Conservation (phyloP, 2,797 vertebrate species). For the Sitta carolinensis region DNA sequence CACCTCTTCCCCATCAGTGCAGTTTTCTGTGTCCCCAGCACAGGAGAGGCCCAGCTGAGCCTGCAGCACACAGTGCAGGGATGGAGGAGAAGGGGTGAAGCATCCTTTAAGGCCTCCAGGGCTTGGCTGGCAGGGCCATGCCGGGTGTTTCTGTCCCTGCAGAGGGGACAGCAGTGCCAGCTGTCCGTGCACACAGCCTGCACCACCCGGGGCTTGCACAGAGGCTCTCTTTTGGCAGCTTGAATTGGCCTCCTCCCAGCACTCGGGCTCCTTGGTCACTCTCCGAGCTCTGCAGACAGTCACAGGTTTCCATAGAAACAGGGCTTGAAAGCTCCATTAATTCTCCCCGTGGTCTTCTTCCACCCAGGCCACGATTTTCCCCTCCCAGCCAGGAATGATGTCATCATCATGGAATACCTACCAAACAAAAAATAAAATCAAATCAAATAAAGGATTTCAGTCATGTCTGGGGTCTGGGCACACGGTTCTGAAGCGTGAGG, state of each 20-base stretch:
- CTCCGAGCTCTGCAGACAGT: conserved; percentile 56
- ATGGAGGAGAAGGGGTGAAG: neutral
- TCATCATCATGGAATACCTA: conserved; percentile 96
- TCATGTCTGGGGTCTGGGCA: neutral
- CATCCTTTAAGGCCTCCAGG: conserved; percentile 72
- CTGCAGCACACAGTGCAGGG: conserved; percentile 15
- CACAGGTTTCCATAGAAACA: conserved; percentile 21
- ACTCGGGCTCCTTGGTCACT: conserved; percentile 53
- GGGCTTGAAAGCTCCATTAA: conserved; percentile 71
- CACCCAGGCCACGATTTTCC: conserved; percentile 99
- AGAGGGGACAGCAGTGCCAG: neutral
- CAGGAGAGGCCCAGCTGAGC: neutral
- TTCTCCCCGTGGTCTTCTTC: conserved; percentile 95
- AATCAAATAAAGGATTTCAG: neutral
- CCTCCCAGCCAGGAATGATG: conserved; percentile 96
- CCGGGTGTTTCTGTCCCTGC: neutral
- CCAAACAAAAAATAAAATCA: neutral
- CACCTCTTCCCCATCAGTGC: conserved; percentile 4
- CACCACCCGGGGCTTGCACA: neutral
- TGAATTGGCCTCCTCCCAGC: conserved; percentile 43
- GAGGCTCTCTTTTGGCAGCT: conserved; percentile 70
- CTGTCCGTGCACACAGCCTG: conserved; percentile 10
- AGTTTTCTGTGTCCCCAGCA: neutral
- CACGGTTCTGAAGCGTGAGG: neutral
- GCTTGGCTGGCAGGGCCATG: conserved; percentile 35